Conservation (phyloP, 2,888 invertebrate genomes). For the Drosophila picticornis region DNA sequence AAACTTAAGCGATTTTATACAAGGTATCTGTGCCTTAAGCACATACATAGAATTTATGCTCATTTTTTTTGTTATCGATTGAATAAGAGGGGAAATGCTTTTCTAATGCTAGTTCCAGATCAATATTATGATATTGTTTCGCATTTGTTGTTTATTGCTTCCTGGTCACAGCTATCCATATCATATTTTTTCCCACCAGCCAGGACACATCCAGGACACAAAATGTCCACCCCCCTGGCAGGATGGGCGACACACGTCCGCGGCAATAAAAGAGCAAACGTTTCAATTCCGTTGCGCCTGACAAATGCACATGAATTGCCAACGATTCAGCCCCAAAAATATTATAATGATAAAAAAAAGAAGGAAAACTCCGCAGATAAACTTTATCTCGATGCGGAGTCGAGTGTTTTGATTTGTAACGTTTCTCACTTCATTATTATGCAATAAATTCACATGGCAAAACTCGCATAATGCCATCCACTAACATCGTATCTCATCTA, state of each 20-base stretch:
- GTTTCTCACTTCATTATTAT: constrained; percentile 85
- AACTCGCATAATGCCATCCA: constrained; percentile 60
- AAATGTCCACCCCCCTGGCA: constrained; percentile 27
- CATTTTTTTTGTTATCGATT: not conserved
- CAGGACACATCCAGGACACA: constrained; percentile 23
- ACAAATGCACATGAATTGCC: constrained; percentile 81
- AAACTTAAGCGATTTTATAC: not conserved
- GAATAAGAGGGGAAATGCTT: constrained; percentile 13
- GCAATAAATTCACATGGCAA: constrained; percentile 79
- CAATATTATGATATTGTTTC: constrained; percentile 60
- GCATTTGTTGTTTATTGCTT: constrained; percentile 73
- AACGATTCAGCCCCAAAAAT: constrained; percentile 68
- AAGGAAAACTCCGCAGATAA: constrained; percentile 38
- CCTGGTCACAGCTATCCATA: constrained; percentile 59
- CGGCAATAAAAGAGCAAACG: constrained; percentile 78
- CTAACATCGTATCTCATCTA: constrained; percentile 40
- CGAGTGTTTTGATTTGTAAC: constrained; percentile 85
- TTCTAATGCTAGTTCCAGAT: constrained; percentile 31
- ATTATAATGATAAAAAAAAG: constrained; percentile 80
- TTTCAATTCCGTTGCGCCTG: constrained; percentile 82
- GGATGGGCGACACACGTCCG: constrained; percentile 67
- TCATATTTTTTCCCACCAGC: constrained; percentile 71
- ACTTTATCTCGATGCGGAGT: constrained; percentile 78
- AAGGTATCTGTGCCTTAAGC: not conserved
- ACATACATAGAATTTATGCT: not conserved